Percentiles rank a stretch among this genome's conserved stretches.
These are phyloP conservation scores for Yponomeuta sedellus DNA, from an alignment of 2,888 invertebrate genomes.

Conservation along the genomic window DNA sequence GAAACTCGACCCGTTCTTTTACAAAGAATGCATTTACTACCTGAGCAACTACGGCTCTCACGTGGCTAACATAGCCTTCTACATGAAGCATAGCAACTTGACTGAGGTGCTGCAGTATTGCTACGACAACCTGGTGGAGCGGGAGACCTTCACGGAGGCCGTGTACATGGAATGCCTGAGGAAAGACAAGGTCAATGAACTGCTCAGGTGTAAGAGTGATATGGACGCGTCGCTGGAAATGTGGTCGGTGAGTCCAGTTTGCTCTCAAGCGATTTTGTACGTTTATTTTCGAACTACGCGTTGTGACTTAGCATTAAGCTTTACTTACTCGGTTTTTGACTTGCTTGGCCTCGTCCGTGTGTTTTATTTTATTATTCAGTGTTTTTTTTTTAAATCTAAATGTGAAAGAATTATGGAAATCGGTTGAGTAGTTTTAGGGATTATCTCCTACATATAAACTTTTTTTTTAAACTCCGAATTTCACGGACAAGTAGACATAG, in stretches of 20 bases:
- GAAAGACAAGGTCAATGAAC: slow-evolving; percentile 76
- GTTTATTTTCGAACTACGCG: too few relatives aligned
- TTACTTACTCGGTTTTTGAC: too few relatives aligned
- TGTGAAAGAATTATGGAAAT: too few relatives aligned
- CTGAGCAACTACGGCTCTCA: slow-evolving; percentile 87
- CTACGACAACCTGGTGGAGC: slow-evolving; percentile 80
- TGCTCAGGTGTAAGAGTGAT: slow-evolving; percentile 80
- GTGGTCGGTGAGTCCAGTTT: slow-evolving; percentile 77
- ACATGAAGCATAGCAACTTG: slow-evolving; percentile 82
- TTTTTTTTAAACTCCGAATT: too few relatives aligned
- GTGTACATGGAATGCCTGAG: slow-evolving; percentile 83
- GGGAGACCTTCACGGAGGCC: slow-evolving; percentile 83
- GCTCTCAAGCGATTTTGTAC: too few relatives aligned
- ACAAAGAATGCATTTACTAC: slow-evolving; percentile 89
- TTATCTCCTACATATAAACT: too few relatives aligned
- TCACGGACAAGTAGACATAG: too few relatives aligned
- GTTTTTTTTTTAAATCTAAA: too few relatives aligned
- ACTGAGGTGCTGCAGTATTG: slow-evolving; percentile 82
- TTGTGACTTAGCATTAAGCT: too few relatives aligned
- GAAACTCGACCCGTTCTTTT: slow-evolving; percentile 75
- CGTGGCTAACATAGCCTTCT: slow-evolving; percentile 83
- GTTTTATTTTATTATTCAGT: too few relatives aligned
- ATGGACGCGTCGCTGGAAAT: slow-evolving; percentile 80
- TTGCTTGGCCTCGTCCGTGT: too few relatives aligned
- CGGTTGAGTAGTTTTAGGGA: too few relatives aligned